Evolutionary conservation across 2,113 vertebrate species (phyloP), one percentile per base, ranked within the genome.

Genomic region (Oryctolagus cuniculus): DNA sequence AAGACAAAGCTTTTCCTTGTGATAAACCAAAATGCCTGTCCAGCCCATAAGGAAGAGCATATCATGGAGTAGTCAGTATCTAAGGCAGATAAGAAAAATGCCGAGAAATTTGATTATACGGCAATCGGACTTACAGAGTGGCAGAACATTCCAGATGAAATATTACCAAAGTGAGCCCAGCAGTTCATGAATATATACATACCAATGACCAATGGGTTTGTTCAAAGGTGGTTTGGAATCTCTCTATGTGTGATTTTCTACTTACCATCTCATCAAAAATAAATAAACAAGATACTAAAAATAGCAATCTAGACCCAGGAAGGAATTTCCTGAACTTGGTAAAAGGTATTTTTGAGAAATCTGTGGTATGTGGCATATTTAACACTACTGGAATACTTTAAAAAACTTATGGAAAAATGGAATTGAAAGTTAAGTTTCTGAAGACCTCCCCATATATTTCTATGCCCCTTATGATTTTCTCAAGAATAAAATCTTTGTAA

Each of bases 311-410:
- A 51, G 49, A 73, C 53, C n/a, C 25, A 27, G 44, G 84, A 34
- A 19, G 27, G 29, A 63, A 53, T 31, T 69, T 89, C 29, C 10
- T 90, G 69, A 67, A 80, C 13, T 92, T 53, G 58, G 74, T 63
- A 66, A 85, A 78, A 90, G 3, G 22, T 29, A 31, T 86, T 72
- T 89, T 72, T 66, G 55, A 86, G 78, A 95, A 53, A 85, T 16
- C 9, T 38, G 24, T 4, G 25, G 49, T 16, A 82, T 86, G 82
- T 49, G 15, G 67, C 31, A 16, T 17, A 36, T 36, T n/a, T 79
- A 38, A 55, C 34, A 58, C 15, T 38, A 58, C 55, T 15, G 55
- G 55, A 7, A 58, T 58, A 58, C 55, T 58, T 58, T 44, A 44
- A 6, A 44, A 44, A 58, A 4, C 16, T 58, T 17, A 58, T 17